These are phyloP conservation scores for Acropternis orthonyx DNA, from an alignment of 2,797 vertebrate species.

Conservation along the genomic window DNA sequence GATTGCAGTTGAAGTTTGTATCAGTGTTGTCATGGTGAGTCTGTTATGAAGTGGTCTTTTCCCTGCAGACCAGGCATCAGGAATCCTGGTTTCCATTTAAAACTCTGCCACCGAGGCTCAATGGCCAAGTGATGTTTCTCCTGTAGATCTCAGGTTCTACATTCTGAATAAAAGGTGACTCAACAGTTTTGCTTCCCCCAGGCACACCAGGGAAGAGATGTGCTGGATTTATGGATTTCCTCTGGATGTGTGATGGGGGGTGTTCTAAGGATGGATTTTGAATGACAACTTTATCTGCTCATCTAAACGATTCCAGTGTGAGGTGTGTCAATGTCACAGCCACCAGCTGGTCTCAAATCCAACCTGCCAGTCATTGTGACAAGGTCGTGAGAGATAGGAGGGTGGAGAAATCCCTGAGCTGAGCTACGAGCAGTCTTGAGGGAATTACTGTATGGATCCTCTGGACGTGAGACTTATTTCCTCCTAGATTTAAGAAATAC, in stretches of 20 bases:
- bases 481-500: neutral
- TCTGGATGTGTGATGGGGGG: neutral
- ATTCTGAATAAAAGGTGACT: neutral
- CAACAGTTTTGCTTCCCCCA: neutral
- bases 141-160: neutral
- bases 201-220: neutral
- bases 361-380: slow-evolving; percentile 34
- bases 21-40: neutral
- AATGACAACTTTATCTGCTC: slow-evolving; percentile 15
- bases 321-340: slow-evolving; percentile 41
- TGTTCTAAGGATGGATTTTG: neutral
- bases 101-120: neutral
- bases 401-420: neutral
- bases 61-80: neutral
- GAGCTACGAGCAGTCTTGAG: neutral
- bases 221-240: slow-evolving; percentile 20
- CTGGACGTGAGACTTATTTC: neutral
- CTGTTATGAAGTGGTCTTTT: neutral
- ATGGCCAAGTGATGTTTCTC: neutral
- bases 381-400: neutral
- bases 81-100: neutral
- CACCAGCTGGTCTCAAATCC: slow-evolving; percentile 11
- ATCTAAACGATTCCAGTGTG: neutral
- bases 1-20: slow-evolving; percentile 10
- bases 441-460: neutral